Conservation (phyloP, 37 sponge, comb jelly and placozoan species). For the Oopsacas minuta region DNA sequence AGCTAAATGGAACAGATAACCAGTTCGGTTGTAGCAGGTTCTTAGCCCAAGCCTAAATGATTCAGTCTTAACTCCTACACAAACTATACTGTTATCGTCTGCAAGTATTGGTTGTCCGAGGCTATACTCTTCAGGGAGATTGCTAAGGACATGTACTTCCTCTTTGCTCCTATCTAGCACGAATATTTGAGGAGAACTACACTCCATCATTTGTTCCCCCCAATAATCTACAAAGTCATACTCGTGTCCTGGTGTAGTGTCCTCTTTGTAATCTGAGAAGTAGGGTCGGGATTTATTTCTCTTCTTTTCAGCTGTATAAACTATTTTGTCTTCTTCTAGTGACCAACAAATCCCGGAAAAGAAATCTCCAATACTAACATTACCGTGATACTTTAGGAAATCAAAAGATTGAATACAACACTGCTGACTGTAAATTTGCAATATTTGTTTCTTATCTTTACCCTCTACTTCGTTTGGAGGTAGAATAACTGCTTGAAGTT, state of each 20-base stretch:
- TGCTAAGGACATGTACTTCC: not conserved
- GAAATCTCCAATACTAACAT: not conserved
- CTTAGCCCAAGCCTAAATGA: slow-evolving; percentile 63
- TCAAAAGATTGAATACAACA: not conserved
- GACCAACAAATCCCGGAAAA: slow-evolving; percentile 27
- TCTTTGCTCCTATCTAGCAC: slow-evolving; percentile 47
- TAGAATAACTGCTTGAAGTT: not conserved
- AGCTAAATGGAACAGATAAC: not conserved
- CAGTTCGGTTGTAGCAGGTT: slow-evolving; percentile 32
- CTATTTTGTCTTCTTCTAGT: slow-evolving; percentile 40
- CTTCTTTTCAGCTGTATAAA: slow-evolving; percentile 81
- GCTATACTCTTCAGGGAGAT: slow-evolving; percentile 6
- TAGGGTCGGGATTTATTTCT: slow-evolving; percentile 50
- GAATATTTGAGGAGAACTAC: slow-evolving; percentile 48
- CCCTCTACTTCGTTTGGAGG: not conserved
- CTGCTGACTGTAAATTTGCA: not conserved
- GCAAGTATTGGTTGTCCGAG: not conserved
- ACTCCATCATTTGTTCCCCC: slow-evolving; percentile 68
- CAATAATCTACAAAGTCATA: slow-evolving; percentile 48
- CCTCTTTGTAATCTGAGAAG: slow-evolving; percentile 36
- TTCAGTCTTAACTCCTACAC: slow-evolving; percentile 58
- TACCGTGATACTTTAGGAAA: not conserved
- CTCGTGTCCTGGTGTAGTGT: slow-evolving; percentile 31
- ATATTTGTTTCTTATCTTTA: not conserved
- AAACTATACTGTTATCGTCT: slow-evolving; percentile 39